A percentile compares a stretch with the other conserved stretches of the same genome.
These are phyloP conservation scores for Panagrolaimus sp. DNA, from an alignment of 1,140 invertebrate species.

Conservation along the genomic window DNA sequence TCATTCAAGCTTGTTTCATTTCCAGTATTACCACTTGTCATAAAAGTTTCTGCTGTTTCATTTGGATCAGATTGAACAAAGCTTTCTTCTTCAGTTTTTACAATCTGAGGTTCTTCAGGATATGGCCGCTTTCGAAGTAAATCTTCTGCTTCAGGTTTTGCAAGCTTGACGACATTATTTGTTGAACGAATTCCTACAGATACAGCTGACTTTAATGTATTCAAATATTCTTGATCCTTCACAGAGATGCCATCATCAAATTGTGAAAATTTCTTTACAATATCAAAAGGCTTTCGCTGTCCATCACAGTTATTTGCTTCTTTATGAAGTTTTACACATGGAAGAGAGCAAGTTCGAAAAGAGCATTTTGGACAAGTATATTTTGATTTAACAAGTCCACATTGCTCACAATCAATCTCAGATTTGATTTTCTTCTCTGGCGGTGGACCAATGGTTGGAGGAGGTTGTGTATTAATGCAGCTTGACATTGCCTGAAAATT, in stretches of 20 bases:
- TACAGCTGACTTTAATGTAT: neutral
- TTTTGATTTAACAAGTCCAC: slow-evolving; percentile 29
- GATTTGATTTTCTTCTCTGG: neutral
- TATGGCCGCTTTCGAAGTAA: neutral
- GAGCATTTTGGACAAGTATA: slow-evolving; percentile 38
- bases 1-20: too few relatives aligned
- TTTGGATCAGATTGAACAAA: too few relatives aligned
- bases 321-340: slow-evolving; percentile 34
- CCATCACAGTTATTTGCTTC: slow-evolving; percentile 29
- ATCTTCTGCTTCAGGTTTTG: neutral
- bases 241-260: slow-evolving; percentile 20
- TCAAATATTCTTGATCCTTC: slow-evolving; percentile 28
- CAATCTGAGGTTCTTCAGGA: neutral
- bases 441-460: neutral
- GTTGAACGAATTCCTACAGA: neutral
- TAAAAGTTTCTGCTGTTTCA: too few relatives aligned
- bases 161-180: slow-evolving; percentile 6
- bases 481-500: too few relatives aligned
- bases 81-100: too few relatives aligned
- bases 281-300: slow-evolving; percentile 19
- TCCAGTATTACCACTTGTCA: too few relatives aligned
- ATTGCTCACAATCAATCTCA: slow-evolving; percentile 27
- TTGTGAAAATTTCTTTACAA: slow-evolving; percentile 17
- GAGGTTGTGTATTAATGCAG: too few relatives aligned
- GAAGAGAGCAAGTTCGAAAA: slow-evolving; percentile 31